Percentiles rank a stretch among this genome's conserved stretches.
Evolutionary conservation across 1,140 invertebrate genomes (phyloP).

Genomic region (Cataglyphis hispanica): DNA sequence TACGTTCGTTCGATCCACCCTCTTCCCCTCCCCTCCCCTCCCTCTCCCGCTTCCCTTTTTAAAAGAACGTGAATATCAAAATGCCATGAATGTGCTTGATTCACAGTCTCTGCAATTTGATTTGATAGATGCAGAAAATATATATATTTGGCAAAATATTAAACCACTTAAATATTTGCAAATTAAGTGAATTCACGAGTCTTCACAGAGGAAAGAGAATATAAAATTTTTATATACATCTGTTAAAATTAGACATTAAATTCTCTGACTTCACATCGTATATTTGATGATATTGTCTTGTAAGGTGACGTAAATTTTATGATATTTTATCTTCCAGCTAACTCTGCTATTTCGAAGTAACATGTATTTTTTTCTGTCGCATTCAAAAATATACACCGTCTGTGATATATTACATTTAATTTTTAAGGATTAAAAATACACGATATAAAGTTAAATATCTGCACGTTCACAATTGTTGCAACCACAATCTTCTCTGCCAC

Average conservation of each 20-base stretch:
- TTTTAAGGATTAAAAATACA: not conserved
- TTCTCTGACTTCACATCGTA: not conserved
- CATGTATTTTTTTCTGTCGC: too few species aligned
- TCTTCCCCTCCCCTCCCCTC: too few species aligned
- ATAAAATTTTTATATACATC: not conserved
- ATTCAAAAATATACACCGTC: not conserved
- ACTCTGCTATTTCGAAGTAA: not conserved
- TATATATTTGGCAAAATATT: not conserved
- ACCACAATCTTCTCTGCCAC: not conserved
- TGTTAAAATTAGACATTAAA: too few species aligned
- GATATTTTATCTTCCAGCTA: not conserved
- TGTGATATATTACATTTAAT: not conserved
- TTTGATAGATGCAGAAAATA: not conserved
- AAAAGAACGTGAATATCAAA: not conserved
- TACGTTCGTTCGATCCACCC: not conserved
- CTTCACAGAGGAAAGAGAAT: not conserved
- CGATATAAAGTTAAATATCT: not conserved
- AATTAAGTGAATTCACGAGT: not conserved
- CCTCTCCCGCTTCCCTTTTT: not conserved
- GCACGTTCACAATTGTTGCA: not conserved
- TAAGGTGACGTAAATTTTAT: not conserved
- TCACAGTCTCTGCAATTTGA: not conserved
- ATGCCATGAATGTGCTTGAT: not conserved
- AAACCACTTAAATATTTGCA: not conserved
- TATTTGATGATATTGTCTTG: not conserved